phyloP scores from a whole-genome alignment of 2,888 invertebrate species.

The Antitype chi region DNA sequence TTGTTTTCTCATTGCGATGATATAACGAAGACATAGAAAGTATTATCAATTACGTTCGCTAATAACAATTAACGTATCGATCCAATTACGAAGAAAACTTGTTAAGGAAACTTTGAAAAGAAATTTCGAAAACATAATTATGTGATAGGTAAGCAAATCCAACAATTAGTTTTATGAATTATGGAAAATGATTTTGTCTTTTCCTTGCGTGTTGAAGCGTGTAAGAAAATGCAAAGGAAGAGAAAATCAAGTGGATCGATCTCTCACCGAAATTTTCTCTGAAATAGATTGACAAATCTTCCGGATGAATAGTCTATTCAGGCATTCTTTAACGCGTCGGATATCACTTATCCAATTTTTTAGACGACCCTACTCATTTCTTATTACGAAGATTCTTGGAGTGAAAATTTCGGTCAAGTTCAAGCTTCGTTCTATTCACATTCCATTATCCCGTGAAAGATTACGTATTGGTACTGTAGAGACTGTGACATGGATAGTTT shows the following conservation, averaged over 20 bases:
- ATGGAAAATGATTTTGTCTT: slow-evolving; percentile 12
- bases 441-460: not conserved
- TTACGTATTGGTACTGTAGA: too few relatives aligned
- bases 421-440: slow-evolving; percentile 5
- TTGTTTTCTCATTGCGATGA: slow-evolving; percentile 38
- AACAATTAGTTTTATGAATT: not conserved
- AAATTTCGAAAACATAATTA: not conserved
- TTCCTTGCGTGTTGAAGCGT: slow-evolving; percentile 14
- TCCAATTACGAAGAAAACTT: slow-evolving; percentile 8
- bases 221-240: slow-evolving; percentile 26
- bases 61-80: slow-evolving; percentile 15
- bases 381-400: slow-evolving; percentile 4
- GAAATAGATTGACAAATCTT: slow-evolving; percentile 49
- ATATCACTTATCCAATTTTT: slow-evolving; percentile 24
- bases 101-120: not conserved
- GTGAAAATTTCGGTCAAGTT: slow-evolving; percentile 4
- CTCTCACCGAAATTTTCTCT: slow-evolving; percentile 25
- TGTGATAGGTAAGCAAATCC: too few relatives aligned
- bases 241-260: slow-evolving; percentile 37
- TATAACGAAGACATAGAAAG: not conserved
- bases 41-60: not conserved
- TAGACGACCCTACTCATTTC: slow-evolving; percentile 5
- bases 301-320: slow-evolving; percentile 35
- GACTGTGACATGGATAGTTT: too few relatives aligned
- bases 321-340: slow-evolving; percentile 5